Percentiles rank a stretch among this genome's conserved stretches.
Evolutionary conservation across 2,113 vertebrate genomes (phyloP).

Genomic region (Aleadryas rufinucha): DNA sequence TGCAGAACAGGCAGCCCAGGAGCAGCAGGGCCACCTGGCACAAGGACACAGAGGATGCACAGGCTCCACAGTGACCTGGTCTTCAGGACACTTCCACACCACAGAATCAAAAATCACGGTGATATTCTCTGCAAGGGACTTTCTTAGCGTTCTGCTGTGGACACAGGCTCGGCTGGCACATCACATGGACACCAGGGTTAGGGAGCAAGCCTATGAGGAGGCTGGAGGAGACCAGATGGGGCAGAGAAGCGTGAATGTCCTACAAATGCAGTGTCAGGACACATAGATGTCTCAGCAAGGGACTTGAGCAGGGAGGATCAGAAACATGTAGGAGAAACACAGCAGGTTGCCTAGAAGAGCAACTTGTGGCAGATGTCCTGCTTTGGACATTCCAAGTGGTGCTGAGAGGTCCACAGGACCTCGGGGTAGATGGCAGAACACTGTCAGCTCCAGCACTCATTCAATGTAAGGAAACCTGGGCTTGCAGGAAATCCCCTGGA

Average conservation of each 20-base stretch:
- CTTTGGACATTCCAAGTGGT: neutral
- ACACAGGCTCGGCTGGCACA: neutral
- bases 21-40: neutral
- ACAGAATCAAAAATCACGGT: neutral
- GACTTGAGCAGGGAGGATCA: neutral
- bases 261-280: neutral
- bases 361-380: neutral
- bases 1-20: neutral
- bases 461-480: neutral
- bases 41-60: neutral
- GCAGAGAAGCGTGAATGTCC: neutral
- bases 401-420: neutral
- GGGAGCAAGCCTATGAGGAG: neutral
- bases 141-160: neutral
- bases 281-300: neutral
- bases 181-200: neutral
- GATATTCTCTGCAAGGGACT: neutral
- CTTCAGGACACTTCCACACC: neutral
- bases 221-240: neutral
- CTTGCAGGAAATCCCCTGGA: neutral
- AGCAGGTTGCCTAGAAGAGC: neutral
- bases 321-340: neutral
- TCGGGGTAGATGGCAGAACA: neutral
- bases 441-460: neutral
- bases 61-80: neutral